phyloP scores from a whole-genome alignment of 1,140 invertebrate genomes.

The Zaprionus ornatus region DNA sequence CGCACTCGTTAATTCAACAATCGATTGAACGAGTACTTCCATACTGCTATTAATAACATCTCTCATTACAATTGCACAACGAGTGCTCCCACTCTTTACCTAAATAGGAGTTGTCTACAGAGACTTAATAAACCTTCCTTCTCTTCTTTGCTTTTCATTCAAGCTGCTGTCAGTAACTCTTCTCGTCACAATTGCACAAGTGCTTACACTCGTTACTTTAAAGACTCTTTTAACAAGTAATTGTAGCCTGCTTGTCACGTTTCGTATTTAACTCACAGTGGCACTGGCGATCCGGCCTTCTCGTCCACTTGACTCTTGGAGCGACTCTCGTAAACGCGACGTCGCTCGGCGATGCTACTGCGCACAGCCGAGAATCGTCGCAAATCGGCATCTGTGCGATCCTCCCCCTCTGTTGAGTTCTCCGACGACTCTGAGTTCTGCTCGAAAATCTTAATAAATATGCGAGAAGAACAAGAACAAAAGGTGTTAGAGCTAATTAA shows the following conservation, averaged over 20 bases:
- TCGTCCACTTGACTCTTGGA: slow-evolving; percentile 87
- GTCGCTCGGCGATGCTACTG: slow-evolving; percentile 90
- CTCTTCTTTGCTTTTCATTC: no score
- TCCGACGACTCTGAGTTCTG: slow-evolving; percentile 82
- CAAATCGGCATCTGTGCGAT: slow-evolving; percentile 81
- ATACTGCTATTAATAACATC: no score
- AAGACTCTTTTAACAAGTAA: no score
- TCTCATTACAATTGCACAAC: background rate
- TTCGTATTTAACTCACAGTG: slow-evolving; percentile 84
- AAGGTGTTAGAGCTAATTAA: background rate
- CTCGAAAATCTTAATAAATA: slow-evolving; percentile 70
- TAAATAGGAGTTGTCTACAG: no score
- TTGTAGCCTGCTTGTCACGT: no score
- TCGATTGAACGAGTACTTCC: no score
- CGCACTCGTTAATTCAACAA: no score
- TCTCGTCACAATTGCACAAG: no score
- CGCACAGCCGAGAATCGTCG: slow-evolving; percentile 85
- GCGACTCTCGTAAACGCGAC: slow-evolving; percentile 90
- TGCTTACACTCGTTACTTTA: background rate
- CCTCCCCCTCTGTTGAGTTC: slow-evolving; percentile 80
- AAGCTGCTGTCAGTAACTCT: no score
- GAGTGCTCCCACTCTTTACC: no score
- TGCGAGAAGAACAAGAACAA: background rate
- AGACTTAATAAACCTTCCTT: no score
- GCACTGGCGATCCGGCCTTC: slow-evolving; percentile 88